Conservation (phyloP, 2,888 invertebrate species). For the Callyntrura guangdongensis region DNA sequence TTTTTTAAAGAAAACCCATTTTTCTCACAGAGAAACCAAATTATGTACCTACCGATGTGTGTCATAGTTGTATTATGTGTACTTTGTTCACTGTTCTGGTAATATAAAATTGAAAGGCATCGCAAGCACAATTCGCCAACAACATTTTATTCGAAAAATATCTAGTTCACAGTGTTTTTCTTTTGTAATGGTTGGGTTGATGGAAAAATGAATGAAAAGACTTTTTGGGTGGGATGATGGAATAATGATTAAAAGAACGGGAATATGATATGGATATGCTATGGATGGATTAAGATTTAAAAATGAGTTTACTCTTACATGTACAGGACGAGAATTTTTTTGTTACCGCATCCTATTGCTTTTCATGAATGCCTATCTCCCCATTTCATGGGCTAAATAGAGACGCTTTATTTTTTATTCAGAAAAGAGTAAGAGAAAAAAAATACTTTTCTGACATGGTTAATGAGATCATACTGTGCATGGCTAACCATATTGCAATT, state of each 20-base stretch:
- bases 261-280: conserved; percentile 64
- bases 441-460: conserved; percentile 57
- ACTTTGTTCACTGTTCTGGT: too few species aligned
- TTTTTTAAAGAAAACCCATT: conserved; percentile 3
- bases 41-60: not conserved
- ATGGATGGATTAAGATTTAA: conserved; percentile 38
- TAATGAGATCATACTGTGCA: conserved; percentile 68
- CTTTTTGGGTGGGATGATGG: conserved; percentile 18
- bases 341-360: not conserved
- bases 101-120: too few species aligned
- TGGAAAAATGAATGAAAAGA: conserved; percentile 49
- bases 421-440: too few species aligned
- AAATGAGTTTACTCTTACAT: not conserved
- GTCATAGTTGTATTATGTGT: too few species aligned
- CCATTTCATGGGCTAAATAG: not conserved
- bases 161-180: conserved; percentile 40
- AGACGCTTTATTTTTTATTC: conserved; percentile 5
- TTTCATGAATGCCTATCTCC: too few species aligned
- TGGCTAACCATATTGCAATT: not conserved
- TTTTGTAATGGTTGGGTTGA: conserved; percentile 53
- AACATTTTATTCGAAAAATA: not conserved
- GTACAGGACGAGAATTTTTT: conserved; percentile 5
- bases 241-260: conserved; percentile 6
- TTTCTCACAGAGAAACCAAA: conserved; percentile 51
- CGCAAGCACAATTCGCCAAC: not conserved